Evolutionary conservation across 2,113 vertebrate species (phyloP), one percentile per base, ranked within the genome.

Genomic region (Gopherus evgoodei): DNA sequence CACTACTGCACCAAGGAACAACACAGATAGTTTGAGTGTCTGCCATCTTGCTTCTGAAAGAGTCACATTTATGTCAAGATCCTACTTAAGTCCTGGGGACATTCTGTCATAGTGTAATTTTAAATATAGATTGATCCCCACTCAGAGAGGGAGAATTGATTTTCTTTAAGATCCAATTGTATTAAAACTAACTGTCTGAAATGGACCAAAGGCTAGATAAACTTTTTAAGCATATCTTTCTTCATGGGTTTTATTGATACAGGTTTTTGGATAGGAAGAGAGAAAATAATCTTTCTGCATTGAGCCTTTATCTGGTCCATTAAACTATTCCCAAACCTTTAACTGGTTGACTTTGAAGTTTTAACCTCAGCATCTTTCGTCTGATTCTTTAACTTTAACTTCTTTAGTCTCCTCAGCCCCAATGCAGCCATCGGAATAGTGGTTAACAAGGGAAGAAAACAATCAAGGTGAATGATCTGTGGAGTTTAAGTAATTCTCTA

Each of bases 401-500:
- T 35, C 44, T 88, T 50, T 59, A 81, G 75, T 84, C 89, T 49
- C 54, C 76, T 53, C n/a, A 50, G 5, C 44, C 65, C 90, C 69
- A 88, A 90, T 79, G 52, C 11, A 53, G 47, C 59, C 88, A 94
- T 89, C 56, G 52, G 87, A 76, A 56, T 79, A 94, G 83, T 84
- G 86, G 87, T 93, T 93, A 89, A 31, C 62, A 47, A 84, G 81
- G 81, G 52, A n/a, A n/a, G 31, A 69, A 90, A 81, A 53, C 25
- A 29, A 47, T 42, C 81, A n/a, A 87, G 54, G 76, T 25, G 42
- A 85, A 85, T 42, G 5, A 75, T 90, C 85, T 96, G n/a, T 35
- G 14, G 76, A 5, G 16, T 79, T 91, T 84, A 65, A 94, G 56
- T 94, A 82, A 93, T 96, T 95, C 93, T 88, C 83, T 83, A 72